phyloP scores from a whole-genome alignment of 1,140 invertebrate species.

The Pentalonia nigronervosa region DNA sequence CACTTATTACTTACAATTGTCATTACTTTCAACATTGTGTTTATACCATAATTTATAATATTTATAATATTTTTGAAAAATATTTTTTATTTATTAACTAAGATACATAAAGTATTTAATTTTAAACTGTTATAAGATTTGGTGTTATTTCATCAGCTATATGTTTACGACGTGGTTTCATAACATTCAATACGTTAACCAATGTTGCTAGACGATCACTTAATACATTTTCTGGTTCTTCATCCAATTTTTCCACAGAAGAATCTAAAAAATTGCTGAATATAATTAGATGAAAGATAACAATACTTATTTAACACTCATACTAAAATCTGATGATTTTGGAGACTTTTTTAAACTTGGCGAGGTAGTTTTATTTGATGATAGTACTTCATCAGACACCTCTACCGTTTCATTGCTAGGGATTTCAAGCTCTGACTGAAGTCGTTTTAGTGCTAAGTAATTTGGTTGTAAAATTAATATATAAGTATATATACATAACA shows the following conservation, averaged over 20 bases:
- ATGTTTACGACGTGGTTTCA: conserved; percentile 47
- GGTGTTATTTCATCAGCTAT: conserved; percentile 22
- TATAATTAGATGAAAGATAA: neutral
- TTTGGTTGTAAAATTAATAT: neutral
- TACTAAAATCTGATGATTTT: conserved; percentile 52
- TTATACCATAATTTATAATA: neutral
- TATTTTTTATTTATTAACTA: neutral
- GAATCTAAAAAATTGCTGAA: conserved; percentile 40
- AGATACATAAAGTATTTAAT: neutral
- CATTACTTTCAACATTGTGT: neutral
- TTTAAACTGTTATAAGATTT: conserved; percentile 29
- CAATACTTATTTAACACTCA: neutral
- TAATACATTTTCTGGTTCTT: conserved; percentile 53
- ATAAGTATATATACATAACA: conserved; percentile 13
- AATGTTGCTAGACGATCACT: conserved; percentile 43
- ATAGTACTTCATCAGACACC: conserved; percentile 15
- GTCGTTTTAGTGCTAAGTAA: conserved; percentile 45
- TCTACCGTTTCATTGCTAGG: neutral
- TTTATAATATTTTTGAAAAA: neutral
- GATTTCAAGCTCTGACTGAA: conserved; percentile 43
- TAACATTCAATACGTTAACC: conserved; percentile 46
- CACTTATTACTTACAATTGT: neutral
- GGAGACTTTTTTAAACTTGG: conserved; percentile 48
- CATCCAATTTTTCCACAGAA: conserved; percentile 38
- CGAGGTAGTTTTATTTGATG: conserved; percentile 1